Conservation (phyloP, 2,888 invertebrate genomes). For the Cataglyphis cursor region DNA sequence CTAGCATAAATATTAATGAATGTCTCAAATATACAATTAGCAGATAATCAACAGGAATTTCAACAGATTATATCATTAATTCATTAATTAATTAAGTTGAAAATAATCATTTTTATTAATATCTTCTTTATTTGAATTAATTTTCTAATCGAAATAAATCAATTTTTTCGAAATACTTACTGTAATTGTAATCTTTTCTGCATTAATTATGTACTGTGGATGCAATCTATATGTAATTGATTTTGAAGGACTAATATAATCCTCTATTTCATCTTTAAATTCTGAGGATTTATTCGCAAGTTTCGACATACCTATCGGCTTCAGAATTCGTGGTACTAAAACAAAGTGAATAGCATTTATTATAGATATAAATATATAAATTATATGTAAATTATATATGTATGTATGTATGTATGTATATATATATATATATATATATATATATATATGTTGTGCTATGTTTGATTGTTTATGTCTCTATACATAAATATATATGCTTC, state of each 20-base stretch:
- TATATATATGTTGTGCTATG: background rate
- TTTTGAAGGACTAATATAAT: conserved; percentile 88
- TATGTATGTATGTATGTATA: background rate
- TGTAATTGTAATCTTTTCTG: conserved; percentile 73
- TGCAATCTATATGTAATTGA: conserved; percentile 88
- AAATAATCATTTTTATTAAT: background rate
- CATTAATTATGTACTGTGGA: conserved; percentile 75
- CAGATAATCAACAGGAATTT: background rate
- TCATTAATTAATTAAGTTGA: background rate
- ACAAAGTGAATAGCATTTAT: conserved; percentile 7
- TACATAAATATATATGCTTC: conserved; percentile 27
- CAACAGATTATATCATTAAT: background rate
- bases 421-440: background rate
- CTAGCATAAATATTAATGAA: conserved; percentile 57
- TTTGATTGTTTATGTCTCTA: too few species aligned
- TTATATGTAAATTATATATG: background rate
- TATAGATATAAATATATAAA: background rate
- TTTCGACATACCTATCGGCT: conserved; percentile 67
- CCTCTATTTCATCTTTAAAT: conserved; percentile 88
- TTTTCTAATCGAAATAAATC: background rate
- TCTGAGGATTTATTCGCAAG: conserved; percentile 54
- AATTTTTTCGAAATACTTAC: conserved; percentile 64
- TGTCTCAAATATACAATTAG: background rate
- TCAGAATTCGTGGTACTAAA: conserved; percentile 78
- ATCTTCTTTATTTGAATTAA: background rate